Evolutionary conservation across 2,888 invertebrate species (phyloP).

Genomic region (Pomacea canaliculata): DNA sequence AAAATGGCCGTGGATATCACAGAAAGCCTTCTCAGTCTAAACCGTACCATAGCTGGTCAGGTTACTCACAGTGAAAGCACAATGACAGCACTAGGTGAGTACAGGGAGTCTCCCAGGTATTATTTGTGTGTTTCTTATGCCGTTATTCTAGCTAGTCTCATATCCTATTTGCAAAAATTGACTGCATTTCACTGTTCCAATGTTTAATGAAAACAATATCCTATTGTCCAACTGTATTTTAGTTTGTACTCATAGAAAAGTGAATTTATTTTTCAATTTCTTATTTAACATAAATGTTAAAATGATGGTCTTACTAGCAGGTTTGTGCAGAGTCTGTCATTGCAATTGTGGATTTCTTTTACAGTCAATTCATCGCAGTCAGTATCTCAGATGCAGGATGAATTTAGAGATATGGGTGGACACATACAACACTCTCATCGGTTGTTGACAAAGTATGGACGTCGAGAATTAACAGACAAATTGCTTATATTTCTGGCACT

Average conservation of each 20-base stretch:
- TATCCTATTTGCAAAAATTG: neutral
- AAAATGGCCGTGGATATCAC: constrained; percentile 85
- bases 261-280: no score
- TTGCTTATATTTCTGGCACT: constrained; percentile 75
- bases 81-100: constrained; percentile 80
- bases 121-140: constrained; percentile 1
- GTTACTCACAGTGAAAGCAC: constrained; percentile 89
- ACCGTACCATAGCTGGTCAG: constrained; percentile 87
- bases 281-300: no score
- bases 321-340: no score
- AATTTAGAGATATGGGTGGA: constrained; percentile 87
- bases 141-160: no score
- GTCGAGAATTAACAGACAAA: constrained; percentile 95
- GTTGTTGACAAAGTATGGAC: constrained; percentile 91
- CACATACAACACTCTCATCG: constrained; percentile 91
- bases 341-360: constrained; percentile 25
- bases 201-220: no score
- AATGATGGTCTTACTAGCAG: no score
- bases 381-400: constrained; percentile 71
- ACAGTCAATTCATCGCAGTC: constrained; percentile 62
- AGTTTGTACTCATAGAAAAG: no score
- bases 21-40: constrained; percentile 86
- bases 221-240: no score
- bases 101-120: neutral
- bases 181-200: no score